Evolutionary conservation across 2,888 invertebrate species (phyloP).

Genomic region (Galeruca laticollis): DNA sequence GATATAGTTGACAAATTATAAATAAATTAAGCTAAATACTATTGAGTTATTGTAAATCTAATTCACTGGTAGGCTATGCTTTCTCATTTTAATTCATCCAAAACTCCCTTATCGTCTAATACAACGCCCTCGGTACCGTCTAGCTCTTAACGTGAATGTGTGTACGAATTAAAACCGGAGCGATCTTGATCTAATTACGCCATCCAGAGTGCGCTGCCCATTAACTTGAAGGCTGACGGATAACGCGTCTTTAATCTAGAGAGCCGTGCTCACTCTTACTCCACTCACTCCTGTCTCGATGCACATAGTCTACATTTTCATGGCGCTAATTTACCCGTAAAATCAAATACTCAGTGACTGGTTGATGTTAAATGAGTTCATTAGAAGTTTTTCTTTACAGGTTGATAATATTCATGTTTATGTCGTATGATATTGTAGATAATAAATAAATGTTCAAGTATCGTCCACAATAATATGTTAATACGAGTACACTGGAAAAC

Average conservation of each 20-base stretch:
- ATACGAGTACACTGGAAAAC: too few relatives aligned
- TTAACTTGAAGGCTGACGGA: slow-evolving; percentile 61
- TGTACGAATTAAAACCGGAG: slow-evolving; percentile 62
- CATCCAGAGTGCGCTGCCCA: slow-evolving; percentile 60
- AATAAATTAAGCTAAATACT: background rate
- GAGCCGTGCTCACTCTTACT: slow-evolving; percentile 16
- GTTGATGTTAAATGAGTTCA: background rate
- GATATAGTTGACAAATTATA: too few relatives aligned
- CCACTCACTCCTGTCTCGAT: slow-evolving; percentile 3
- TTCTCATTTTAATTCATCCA: background rate
- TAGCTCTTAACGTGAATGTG: slow-evolving; percentile 53
- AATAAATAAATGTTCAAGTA: too few relatives aligned
- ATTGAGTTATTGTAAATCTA: background rate
- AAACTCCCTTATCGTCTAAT: slow-evolving; percentile 8
- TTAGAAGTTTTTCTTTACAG: background rate
- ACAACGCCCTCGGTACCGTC: slow-evolving; percentile 32
- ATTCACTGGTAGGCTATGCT: slow-evolving; percentile 6
- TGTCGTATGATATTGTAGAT: too few relatives aligned
- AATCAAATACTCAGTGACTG: slow-evolving; percentile 23
- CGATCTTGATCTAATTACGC: slow-evolving; percentile 66
- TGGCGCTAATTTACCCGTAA: slow-evolving; percentile 27
- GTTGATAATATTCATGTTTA: too few relatives aligned
- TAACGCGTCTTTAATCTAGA: slow-evolving; percentile 65
- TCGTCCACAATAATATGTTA: too few relatives aligned
- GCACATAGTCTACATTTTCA: slow-evolving; percentile 48